Percentiles rank a stretch among this genome's conserved stretches.
Conservation (phyloP, 2,113 vertebrate species). For the Scytalopus superciliaris region DNA sequence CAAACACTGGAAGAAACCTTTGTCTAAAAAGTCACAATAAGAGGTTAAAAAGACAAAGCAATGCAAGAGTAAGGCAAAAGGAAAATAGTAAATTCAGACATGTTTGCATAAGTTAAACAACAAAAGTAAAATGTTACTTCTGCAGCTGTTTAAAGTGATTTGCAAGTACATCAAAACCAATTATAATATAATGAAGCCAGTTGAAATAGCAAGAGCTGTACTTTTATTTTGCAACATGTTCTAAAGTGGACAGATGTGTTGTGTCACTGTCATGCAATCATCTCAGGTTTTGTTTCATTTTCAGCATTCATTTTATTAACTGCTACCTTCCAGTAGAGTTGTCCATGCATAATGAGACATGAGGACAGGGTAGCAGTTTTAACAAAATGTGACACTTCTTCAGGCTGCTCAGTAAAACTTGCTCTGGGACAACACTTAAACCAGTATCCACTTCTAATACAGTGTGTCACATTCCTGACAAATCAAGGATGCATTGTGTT, state of each 20-base stretch:
- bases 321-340: background rate
- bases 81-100: background rate
- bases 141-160: background rate
- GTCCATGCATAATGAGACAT: background rate
- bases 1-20: background rate
- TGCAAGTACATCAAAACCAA: background rate
- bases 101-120: background rate
- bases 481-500: slow-evolving; percentile 12
- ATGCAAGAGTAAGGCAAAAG: background rate
- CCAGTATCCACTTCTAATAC: slow-evolving; percentile 15
- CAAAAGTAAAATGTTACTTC: background rate
- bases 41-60: background rate
- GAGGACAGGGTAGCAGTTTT: background rate
- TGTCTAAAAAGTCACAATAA: background rate
- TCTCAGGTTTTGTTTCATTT: background rate
- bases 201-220: background rate
- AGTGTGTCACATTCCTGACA: slow-evolving; percentile 11
- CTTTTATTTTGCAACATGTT: background rate
- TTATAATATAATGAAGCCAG: background rate
- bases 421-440: background rate
- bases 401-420: slow-evolving; percentile 2
- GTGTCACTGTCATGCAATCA: background rate
- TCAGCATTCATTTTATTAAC: slow-evolving; percentile 21
- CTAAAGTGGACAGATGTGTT: background rate
- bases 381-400: slow-evolving; percentile 37